Percentiles rank a stretch among this genome's conserved stretches.
Evolutionary conservation across 2,888 invertebrate species (phyloP).

Genomic region (Leptopilina myrica): DNA sequence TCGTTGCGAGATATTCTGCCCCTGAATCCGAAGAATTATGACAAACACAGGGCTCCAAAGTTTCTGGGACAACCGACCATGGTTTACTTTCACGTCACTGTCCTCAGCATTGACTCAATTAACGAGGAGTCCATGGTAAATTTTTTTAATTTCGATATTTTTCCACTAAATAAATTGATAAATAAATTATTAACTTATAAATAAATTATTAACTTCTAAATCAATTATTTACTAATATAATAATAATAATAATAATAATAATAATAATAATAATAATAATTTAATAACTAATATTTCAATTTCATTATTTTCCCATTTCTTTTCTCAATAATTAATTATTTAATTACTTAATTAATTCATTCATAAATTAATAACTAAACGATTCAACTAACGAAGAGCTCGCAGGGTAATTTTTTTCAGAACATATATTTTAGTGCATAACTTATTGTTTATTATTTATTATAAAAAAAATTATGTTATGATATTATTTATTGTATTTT

Average conservation of each 20-base stretch:
- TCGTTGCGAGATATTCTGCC: constrained; percentile 92
- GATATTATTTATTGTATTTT: too few species aligned
- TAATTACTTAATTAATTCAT: too few species aligned
- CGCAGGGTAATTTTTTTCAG: too few species aligned
- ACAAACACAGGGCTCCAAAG: constrained; percentile 93
- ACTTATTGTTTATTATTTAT: too few species aligned
- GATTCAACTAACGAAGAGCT: too few species aligned
- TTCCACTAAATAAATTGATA: neutral
- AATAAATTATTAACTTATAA: neutral
- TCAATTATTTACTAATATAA: too few species aligned
- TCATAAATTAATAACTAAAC: too few species aligned
- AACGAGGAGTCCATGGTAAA: constrained; percentile 95
- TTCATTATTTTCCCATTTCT: neutral
- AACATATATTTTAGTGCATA: too few species aligned
- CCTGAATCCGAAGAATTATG: constrained; percentile 89
- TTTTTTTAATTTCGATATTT: neutral
- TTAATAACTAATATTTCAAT: neutral
- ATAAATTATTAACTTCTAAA: too few species aligned
- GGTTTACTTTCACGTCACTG: constrained; percentile 94
- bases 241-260: neutral
- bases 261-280: neutral
- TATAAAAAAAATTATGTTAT: too few species aligned
- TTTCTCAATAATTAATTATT: too few species aligned
- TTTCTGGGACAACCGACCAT: constrained; percentile 90
- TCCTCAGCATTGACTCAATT: constrained; percentile 94